Evolutionary conservation across 2,888 invertebrate species (phyloP).

Genomic region (Pammene aurita): DNA sequence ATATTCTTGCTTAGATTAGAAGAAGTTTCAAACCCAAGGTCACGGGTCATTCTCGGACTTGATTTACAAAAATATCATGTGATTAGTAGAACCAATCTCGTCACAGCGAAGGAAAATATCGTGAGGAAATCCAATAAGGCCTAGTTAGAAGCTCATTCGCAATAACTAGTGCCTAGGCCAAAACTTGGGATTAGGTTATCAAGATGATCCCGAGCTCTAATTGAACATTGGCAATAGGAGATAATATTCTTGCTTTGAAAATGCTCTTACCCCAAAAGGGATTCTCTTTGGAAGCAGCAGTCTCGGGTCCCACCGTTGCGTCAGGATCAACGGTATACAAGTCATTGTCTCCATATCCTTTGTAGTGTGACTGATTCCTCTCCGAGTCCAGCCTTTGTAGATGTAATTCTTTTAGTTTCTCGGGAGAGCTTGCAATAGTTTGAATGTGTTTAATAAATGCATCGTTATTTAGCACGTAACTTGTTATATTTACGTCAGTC

Average conservation of each 20-base stretch:
- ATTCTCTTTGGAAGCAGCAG: constrained; percentile 45
- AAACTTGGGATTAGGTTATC: no score
- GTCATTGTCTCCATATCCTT: constrained; percentile 23
- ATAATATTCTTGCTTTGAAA: background rate
- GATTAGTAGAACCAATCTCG: no score
- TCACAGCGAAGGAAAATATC: no score
- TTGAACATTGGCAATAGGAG: no score
- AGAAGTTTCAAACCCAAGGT: no score
- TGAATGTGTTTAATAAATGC: constrained; percentile 25
- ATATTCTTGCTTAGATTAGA: no score
- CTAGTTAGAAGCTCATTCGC: no score
- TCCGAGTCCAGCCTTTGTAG: constrained; percentile 35
- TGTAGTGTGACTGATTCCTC: background rate
- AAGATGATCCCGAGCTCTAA: no score
- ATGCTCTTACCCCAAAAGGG: constrained; percentile 65
- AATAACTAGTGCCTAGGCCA: no score
- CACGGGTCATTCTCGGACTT: no score
- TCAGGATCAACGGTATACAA: background rate
- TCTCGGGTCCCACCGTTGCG: constrained; percentile 45
- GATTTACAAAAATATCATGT: no score
- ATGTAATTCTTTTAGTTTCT: constrained; percentile 5
- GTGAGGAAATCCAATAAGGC: no score
- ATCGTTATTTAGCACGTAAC: constrained; percentile 18
- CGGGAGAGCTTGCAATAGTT: constrained; percentile 10
- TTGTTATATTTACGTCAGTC: constrained; percentile 52